These are phyloP conservation scores for Pantherophis guttatus DNA, from an alignment of 2,113 vertebrate genomes.

Conservation along the genomic window DNA sequence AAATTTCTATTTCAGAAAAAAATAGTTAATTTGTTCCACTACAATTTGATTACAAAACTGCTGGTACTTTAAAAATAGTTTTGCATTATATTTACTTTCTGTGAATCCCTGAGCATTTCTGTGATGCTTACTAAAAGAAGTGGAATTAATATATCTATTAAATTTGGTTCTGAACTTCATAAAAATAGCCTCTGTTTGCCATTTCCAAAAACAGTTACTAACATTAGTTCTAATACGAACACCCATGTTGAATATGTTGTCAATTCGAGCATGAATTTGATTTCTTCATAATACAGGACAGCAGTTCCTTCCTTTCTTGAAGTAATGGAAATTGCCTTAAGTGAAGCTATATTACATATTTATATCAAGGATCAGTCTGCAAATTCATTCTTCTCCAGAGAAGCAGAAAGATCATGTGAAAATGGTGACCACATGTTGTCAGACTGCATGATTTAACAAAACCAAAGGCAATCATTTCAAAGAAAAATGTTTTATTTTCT, in stretches of 20 bases:
- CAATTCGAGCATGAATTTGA: slow-evolving; percentile 44
- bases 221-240: slow-evolving; percentile 23
- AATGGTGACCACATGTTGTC: slow-evolving; percentile 81
- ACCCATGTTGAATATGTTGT: background rate
- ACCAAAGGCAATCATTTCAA: slow-evolving; percentile 81
- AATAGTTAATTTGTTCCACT: slow-evolving; percentile 57
- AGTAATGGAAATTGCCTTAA: slow-evolving; percentile 63
- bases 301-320: slow-evolving; percentile 56
- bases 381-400: slow-evolving; percentile 72
- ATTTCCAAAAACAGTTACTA: slow-evolving; percentile 27
- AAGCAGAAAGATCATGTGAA: slow-evolving; percentile 76
- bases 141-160: slow-evolving; percentile 30
- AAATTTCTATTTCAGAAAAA: slow-evolving; percentile 48
- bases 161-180: slow-evolving; percentile 20
- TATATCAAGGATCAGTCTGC: slow-evolving; percentile 70
- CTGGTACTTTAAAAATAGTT: slow-evolving; percentile 46
- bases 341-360: slow-evolving; percentile 70
- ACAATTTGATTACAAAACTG: slow-evolving; percentile 34
- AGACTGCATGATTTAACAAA: slow-evolving; percentile 82
- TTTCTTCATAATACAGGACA: slow-evolving; percentile 46
- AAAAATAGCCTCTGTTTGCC: background rate
- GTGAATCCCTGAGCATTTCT: slow-evolving; percentile 46
- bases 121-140: background rate
- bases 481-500: slow-evolving; percentile 85
- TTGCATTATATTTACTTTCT: slow-evolving; percentile 67